A percentile compares a stretch with the other conserved stretches of the same genome.
Conservation (phyloP, 2,888 invertebrate genomes). For the Eumerus sabulonum region DNA sequence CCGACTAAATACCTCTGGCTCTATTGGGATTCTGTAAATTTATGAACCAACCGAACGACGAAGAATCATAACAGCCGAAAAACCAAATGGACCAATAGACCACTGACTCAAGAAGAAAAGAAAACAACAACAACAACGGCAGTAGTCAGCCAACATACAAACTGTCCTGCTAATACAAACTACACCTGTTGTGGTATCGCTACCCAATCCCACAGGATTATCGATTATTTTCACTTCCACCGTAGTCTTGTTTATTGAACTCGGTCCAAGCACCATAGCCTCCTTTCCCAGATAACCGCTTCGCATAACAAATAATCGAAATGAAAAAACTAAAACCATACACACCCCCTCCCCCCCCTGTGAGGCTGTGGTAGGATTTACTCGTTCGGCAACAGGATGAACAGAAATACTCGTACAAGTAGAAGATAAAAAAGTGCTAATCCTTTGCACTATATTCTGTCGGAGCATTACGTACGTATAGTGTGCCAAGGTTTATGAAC, state of each 20-base stretch:
- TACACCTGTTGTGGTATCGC: conserved; percentile 62
- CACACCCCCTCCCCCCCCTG: conserved; percentile 23
- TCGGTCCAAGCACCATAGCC: not conserved
- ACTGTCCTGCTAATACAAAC: conserved; percentile 41
- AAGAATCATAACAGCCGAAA: conserved; percentile 1
- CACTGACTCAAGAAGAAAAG: not conserved
- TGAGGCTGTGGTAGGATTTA: no score
- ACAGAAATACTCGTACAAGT: conserved; percentile 7
- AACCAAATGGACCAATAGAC: no score
- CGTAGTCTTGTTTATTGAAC: conserved; percentile 23
- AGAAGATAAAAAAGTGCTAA: conserved; percentile 21
- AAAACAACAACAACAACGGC: no score
- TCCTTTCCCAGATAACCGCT: conserved; percentile 32
- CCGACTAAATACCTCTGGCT: conserved; percentile 51
- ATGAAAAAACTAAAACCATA: conserved; percentile 19
- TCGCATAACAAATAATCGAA: conserved; percentile 40
- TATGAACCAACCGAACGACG: conserved; percentile 47
- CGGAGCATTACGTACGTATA: no score
- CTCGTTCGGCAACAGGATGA: not conserved
- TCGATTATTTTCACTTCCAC: conserved; percentile 55
- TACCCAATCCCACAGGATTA: conserved; percentile 45
- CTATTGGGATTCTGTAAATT: conserved; percentile 56
- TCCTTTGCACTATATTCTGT: conserved; percentile 36
- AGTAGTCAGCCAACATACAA: no score
- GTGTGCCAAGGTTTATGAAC: conserved; percentile 28